Base-by-base conservation (phyloP, 2,113 vertebrate genomes). In the Oenanthe melanoleuca region DNA sequence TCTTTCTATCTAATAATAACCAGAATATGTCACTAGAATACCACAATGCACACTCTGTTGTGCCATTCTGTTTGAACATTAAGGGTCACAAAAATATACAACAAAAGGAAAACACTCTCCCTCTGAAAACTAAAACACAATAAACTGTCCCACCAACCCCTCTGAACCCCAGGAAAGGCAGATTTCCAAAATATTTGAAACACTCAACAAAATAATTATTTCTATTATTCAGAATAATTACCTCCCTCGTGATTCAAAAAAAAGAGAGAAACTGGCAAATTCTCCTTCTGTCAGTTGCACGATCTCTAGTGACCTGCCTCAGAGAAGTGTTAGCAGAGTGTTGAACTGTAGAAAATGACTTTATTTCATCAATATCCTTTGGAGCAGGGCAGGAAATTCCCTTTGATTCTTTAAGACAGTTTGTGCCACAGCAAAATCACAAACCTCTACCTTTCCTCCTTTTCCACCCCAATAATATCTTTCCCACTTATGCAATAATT, bases 331-430 rank as follows among this genome's bases (percentile, higher is more conserved):
- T 73, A 59, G 4, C 22, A 56, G 49, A 37, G 5, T 12, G 3
- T 9, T 37, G 14, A 5, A 73, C 25, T 65, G 31, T 8, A 44
- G 56, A 79, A 65, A 79, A 25, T 20, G 3, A 60, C 37, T 81
- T 86, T 73, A 50, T 64, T 85, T 60, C 4, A 22, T 18, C 7
- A 6, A 21, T 66, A 38, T n/a, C 11, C 25, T 53, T 12, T 42
- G 23, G 22, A 82, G 12, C 9, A 6, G 5, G 13, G 5, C 8
- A 56, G 40, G n/a, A 64, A 59, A 84, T 12, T 0, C 0, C 2
- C 6, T 7, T 73, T 5, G 2, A 19, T 66, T 33, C 25, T 88
- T 79, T 71, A 80, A 65, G 26, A 45, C 11, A 34, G 15, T 42
- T 60, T 70, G 31, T 34, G 4, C 8, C 50, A 57, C 24, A 87